A percentile compares a stretch with the other conserved stretches of the same genome.
phyloP scores from a whole-genome alignment of 2,113 vertebrate genomes.

The Lepus europaeus region DNA sequence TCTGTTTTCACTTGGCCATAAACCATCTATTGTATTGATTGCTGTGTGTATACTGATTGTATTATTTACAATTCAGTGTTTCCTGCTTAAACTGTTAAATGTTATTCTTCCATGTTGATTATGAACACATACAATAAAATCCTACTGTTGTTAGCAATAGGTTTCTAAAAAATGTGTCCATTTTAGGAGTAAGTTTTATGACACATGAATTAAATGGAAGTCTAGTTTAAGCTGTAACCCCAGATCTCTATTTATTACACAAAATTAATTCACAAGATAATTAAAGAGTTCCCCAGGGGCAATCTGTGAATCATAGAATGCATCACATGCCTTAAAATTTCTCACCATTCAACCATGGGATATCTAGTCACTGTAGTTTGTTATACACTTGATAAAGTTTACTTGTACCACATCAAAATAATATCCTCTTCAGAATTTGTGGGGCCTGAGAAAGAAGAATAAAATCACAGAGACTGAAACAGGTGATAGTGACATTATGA shows the following conservation, averaged over 20 bases:
- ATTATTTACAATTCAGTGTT: neutral
- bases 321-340: neutral
- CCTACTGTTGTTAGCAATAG: neutral
- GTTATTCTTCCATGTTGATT: neutral
- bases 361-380: neutral
- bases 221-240: neutral
- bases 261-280: constrained; percentile 2
- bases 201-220: neutral
- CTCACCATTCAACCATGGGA: neutral
- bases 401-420: neutral
- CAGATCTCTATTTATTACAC: neutral
- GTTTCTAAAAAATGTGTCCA: constrained; percentile 12
- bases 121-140: neutral
- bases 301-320: neutral
- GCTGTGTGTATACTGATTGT: neutral
- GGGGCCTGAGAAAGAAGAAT: neutral
- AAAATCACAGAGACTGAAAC: neutral
- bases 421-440: neutral
- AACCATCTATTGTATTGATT: neutral
- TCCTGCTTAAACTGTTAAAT: neutral
- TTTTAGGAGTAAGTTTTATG: constrained; percentile 20
- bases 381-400: neutral
- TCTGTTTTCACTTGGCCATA: neutral
- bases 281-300: neutral
- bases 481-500: neutral